Evolutionary conservation across 35 echinoderm and acorn worm species (phyloP).

Genomic region (Apostichopus parvimensis): DNA sequence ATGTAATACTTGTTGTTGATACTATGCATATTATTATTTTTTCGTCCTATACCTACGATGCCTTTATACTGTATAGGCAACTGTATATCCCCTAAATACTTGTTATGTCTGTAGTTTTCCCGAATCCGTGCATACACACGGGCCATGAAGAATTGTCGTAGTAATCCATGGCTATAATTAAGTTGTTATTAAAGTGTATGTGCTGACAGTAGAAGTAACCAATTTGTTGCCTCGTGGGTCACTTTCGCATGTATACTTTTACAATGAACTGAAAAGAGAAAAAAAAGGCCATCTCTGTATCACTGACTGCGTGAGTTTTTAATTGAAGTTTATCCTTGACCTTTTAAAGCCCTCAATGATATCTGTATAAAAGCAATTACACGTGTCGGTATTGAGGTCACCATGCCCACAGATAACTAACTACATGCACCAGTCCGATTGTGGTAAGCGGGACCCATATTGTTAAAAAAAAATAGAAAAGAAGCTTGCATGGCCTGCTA

Average conservation of each 20-base stretch:
- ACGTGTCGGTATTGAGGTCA: slow-evolving; percentile 2
- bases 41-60: too few species aligned
- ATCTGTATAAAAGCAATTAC: not conserved
- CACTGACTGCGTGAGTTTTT: not conserved
- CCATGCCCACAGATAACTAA: not conserved
- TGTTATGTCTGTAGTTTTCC: too few species aligned
- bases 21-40: too few species aligned
- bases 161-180: not conserved
- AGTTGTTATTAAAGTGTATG: not conserved
- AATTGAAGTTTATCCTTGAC: slow-evolving; percentile 10
- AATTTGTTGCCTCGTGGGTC: not conserved
- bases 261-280: not conserved
- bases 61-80: too few species aligned
- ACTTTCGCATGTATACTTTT: not conserved
- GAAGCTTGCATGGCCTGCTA: not conserved
- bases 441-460: not conserved
- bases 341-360: not conserved
- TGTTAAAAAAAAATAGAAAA: not conserved
- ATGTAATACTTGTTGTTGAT: not conserved
- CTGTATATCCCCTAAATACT: too few species aligned
- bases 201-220: not conserved
- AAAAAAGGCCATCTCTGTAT: not conserved
- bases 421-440: not conserved
- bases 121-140: not conserved
- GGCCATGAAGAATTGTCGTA: not conserved